Base-by-base conservation (phyloP, 2,888 invertebrate genomes). In the Euclidia mi region DNA sequence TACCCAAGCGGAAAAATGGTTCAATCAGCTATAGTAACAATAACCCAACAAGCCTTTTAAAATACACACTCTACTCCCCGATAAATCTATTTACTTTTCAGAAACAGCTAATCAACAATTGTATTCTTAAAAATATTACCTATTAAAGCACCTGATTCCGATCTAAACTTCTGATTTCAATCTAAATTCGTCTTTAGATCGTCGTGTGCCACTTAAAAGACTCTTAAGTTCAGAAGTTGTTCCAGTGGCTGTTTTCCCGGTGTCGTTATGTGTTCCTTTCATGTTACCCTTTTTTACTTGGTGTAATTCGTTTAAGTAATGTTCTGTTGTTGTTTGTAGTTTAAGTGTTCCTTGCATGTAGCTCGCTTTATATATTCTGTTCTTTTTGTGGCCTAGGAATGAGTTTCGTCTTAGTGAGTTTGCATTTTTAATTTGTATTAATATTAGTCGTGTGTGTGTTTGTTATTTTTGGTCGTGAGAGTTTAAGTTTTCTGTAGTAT, bases 111-210 rank as follows among this genome's bases (percentile, higher is more conserved):
- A 31, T 17, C 29, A 11, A 29, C 32, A 20, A 40, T 31, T 31
- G 37, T 20, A 32, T 14, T 25, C 51, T 11, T 15, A 53, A 57
- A 60, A 40, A 44, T 64, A 53, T 57, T 43, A 45, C 56, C 9
- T 46, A 34, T 31, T 31, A 45, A 59, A 59, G 49, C 44, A 51
- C 31, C 28, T 20, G 57, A 67, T 67, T 52, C 3, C 9, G 14
- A 71, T 70, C 57, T 67, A 47, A 56, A 56, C 50, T 28, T 37
- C 45, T 14, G 70, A 71, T 71, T 49, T 37, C 32, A 49, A 71
- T 71, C 68, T 71, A 48, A 67, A 71, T 41, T 57, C 42, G 44
- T 37, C 41, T 38, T 37, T 11, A 42, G 48, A 49, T 25, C 25
- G 32, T 37, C 28, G 43, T 25, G 29, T 44, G 44, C 38, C 18